These are phyloP conservation scores for Acanthochromis polyacanthus DNA, from an alignment of 2,113 vertebrate species.

Conservation along the genomic window DNA sequence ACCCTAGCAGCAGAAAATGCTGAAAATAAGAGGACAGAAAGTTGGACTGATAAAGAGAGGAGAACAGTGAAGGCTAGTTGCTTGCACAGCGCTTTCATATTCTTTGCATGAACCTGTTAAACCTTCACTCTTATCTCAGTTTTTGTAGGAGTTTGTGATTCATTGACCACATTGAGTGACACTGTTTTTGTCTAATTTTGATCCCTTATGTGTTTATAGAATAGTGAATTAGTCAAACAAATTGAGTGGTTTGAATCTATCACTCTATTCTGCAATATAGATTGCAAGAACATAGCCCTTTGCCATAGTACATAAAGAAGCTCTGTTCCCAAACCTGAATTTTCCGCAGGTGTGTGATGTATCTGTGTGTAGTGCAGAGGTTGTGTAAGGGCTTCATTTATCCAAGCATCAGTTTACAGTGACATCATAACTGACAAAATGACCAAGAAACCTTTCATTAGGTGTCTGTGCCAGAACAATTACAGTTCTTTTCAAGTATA, in stretches of 20 bases:
- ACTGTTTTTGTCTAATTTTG: background rate
- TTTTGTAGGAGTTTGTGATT: constrained; percentile 11
- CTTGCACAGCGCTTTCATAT: constrained; percentile 1
- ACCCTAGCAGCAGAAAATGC: background rate
- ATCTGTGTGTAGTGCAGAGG: background rate
- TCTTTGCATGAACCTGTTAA: constrained; percentile 17
- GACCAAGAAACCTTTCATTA: constrained; percentile 7
- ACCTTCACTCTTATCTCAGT: constrained; percentile 17
- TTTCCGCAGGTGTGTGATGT: too few relatives aligned
- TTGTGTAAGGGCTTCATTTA: background rate
- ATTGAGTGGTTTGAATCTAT: too few relatives aligned
- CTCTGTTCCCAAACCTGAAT: too few relatives aligned
- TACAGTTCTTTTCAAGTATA: background rate
- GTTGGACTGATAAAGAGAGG: background rate
- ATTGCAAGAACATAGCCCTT: background rate
- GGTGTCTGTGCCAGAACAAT: background rate
- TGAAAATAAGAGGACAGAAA: background rate
- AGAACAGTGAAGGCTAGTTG: background rate
- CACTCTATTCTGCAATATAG: background rate
- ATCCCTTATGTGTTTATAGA: background rate
- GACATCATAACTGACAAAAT: constrained; percentile 10
- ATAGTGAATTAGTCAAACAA: background rate
- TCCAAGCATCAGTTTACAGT: constrained; percentile 22
- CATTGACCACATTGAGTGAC: constrained; percentile 15
- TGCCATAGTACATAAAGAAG: too few relatives aligned